phyloP scores from a whole-genome alignment of 1,140 invertebrate genomes.

The Drusus annulatus region DNA sequence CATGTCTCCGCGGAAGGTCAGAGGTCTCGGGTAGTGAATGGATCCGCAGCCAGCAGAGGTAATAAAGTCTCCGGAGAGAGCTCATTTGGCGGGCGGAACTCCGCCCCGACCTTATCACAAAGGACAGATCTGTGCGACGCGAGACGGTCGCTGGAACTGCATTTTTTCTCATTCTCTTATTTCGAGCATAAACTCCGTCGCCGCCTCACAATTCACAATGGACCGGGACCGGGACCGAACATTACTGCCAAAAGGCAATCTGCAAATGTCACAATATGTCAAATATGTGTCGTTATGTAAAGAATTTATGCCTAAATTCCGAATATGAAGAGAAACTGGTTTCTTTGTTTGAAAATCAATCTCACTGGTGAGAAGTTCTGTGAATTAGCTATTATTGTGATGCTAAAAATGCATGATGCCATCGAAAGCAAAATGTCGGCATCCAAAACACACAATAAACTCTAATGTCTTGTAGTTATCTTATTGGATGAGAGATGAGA shows the following conservation, averaged over 20 bases:
- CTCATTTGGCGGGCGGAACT: slow-evolving; percentile 32
- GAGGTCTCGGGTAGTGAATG: neutral
- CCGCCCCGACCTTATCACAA: slow-evolving; percentile 33
- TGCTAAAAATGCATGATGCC: neutral
- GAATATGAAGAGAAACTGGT: slow-evolving; percentile 30
- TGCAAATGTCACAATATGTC: slow-evolving; percentile 30
- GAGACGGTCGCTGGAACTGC: slow-evolving; percentile 31
- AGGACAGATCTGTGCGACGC: slow-evolving; percentile 30
- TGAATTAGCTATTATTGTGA: neutral
- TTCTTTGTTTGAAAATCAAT: slow-evolving; percentile 34
- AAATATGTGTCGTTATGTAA: slow-evolving; percentile 34
- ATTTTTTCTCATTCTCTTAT: slow-evolving; percentile 36
- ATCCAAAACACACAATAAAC: neutral
- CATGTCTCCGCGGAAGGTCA: neutral
- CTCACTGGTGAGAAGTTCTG: slow-evolving; percentile 3
- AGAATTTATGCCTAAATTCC: slow-evolving; percentile 30
- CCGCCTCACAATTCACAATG: slow-evolving; percentile 4
- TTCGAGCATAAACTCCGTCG: slow-evolving; percentile 8
- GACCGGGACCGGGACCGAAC: neutral
- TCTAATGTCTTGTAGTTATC: neutral
- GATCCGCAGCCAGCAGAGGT: neutral
- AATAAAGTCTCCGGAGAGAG: neutral
- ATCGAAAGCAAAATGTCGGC: neutral
- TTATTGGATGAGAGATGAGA: neutral
- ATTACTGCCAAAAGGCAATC: slow-evolving; percentile 28